Conservation (phyloP, 2,113 vertebrate species). For the Crocuta crocuta region DNA sequence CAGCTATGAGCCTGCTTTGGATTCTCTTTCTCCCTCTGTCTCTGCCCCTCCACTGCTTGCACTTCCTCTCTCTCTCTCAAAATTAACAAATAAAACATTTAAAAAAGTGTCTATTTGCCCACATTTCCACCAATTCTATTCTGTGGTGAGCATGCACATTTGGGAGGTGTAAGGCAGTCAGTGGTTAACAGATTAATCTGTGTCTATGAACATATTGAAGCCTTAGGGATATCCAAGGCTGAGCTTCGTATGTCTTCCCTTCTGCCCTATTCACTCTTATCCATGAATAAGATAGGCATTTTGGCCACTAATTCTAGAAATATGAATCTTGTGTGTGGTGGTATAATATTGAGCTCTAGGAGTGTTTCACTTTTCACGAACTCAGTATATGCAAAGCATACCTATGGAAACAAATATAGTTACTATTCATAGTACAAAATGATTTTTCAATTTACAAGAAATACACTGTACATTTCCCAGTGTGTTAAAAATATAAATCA, state of each 20-base stretch:
- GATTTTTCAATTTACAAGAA: background rate
- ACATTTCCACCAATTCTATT: background rate
- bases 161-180: background rate
- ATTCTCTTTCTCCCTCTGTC: too few relatives aligned
- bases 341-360: background rate
- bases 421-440: background rate
- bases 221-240: background rate
- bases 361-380: background rate
- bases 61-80: too few relatives aligned
- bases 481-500: slow-evolving; percentile 35
- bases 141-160: background rate
- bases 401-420: background rate
- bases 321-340: background rate
- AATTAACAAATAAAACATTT: too few relatives aligned
- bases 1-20: too few relatives aligned
- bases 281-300: background rate
- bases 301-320: background rate
- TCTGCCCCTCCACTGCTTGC: too few relatives aligned
- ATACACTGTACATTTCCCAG: background rate
- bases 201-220: too few relatives aligned
- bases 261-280: background rate
- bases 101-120: background rate
- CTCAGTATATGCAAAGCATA: background rate
- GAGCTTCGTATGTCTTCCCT: background rate
- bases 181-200: background rate